Percentiles rank a stretch among this genome's conserved stretches.
phyloP scores from a whole-genome alignment of 2,888 invertebrate genomes.

The Synergus laeviventris region DNA sequence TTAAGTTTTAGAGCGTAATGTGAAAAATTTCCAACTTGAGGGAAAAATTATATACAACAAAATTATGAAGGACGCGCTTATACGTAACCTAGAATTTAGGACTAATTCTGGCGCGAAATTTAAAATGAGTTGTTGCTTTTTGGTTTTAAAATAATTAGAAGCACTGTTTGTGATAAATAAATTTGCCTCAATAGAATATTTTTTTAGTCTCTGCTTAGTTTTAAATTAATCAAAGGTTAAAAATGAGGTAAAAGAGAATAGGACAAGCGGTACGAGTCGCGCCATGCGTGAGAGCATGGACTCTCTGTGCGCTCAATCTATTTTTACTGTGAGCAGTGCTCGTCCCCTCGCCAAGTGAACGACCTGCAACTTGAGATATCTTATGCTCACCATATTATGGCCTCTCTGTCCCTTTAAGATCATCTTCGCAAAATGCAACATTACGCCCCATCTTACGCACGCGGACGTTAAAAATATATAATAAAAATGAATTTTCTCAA shows the following conservation, averaged over 20 bases:
- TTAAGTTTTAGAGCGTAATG: neutral
- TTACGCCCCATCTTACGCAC: neutral
- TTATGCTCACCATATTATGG: slow-evolving; percentile 52
- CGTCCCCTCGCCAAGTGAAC: slow-evolving; percentile 74
- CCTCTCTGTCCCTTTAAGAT: slow-evolving; percentile 39
- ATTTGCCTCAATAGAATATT: no score
- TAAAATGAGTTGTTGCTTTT: neutral
- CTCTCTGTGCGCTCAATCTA: slow-evolving; percentile 71
- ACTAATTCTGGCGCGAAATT: neutral
- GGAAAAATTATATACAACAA: neutral
- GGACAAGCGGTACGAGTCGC: slow-evolving; percentile 46
- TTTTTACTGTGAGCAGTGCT: slow-evolving; percentile 66
- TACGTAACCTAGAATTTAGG: neutral
- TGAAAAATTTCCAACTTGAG: neutral
- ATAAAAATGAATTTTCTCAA: neutral
- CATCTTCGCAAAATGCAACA: slow-evolving; percentile 19
- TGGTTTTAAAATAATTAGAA: neutral
- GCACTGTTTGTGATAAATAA: no score
- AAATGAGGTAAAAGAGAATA: slow-evolving; percentile 37
- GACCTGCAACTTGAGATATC: slow-evolving; percentile 75
- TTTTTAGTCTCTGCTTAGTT: no score
- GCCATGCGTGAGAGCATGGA: slow-evolving; percentile 65
- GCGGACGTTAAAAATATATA: neutral
- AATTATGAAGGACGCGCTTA: neutral
- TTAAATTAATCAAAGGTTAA: slow-evolving; percentile 2